Evolutionary conservation across 2,797 vertebrate genomes (phyloP), one percentile per base, ranked within the genome.

Genomic region (Enoplosus armatus): DNA sequence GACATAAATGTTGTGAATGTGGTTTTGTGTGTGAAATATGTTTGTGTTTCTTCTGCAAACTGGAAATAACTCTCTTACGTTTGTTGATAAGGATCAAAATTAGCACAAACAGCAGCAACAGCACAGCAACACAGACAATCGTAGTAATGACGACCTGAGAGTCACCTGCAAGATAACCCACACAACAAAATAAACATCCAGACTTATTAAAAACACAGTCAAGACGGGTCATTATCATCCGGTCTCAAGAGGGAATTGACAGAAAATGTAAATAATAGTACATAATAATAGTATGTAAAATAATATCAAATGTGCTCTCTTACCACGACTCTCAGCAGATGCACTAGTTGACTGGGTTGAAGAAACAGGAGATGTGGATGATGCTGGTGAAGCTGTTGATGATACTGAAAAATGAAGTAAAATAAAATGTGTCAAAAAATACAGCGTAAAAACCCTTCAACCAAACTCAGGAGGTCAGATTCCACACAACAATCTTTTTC

Each of bases 121-220:
- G 47, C 37, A 55, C 31, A 20, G 14, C 29, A 3, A 35, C 51
- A 50, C 22, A 20, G 6, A 61, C 0, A 5, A 56, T n/a, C 51
- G 63, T n/a, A 16, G 3, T 9, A 0, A 29, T 0, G 20, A 62
- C 0, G 0, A 20, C 0, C 1, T 0, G 0, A 31, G 0, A 0
- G 3, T 2, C 3, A 0, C 2, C 72, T 87, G 71, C 9, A 65
- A 70, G 1, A 41, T 1, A 51, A 27, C 43, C 1, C 5, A 16
- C 16, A 33, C 33, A 22, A 41, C 14, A 39, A 27, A 29, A 14
- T 39, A 58, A 16, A 35, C 8, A 63, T 50, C 11, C 10, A n/a
- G 8, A 0, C 2, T 3, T 5, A 1, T 22, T 59, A 14, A 22
- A 26, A 27, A 48, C 20, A 8, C 15, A 22, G 10, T 59, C 0